phyloP scores from a whole-genome alignment of 2,113 vertebrate genomes.

The Stegostoma tigrinum region DNA sequence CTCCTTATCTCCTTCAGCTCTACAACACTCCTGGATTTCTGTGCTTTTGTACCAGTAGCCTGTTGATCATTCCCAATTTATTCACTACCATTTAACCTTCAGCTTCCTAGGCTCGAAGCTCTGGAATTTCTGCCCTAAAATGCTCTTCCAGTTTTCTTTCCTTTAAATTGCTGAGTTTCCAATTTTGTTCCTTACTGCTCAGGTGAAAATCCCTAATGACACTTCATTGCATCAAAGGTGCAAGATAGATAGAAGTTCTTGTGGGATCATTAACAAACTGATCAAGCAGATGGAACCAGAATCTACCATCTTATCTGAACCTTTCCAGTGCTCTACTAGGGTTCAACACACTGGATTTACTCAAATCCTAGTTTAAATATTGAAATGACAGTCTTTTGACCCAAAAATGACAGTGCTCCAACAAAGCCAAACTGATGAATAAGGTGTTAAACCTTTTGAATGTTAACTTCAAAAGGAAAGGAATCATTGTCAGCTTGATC shows the following conservation, averaged over 20 bases:
- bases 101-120: background rate
- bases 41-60: background rate
- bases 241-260: background rate
- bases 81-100: background rate
- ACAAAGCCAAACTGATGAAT: background rate
- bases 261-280: background rate
- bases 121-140: background rate
- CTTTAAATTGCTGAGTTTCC: background rate
- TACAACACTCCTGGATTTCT: background rate
- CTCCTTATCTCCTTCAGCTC: background rate
- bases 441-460: background rate
- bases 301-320: background rate
- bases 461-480: background rate
- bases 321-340: background rate
- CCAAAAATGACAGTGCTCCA: no score
- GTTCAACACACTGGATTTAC: background rate
- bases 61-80: background rate
- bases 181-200: background rate
- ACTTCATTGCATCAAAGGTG: background rate
- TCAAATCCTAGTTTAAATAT: background rate
- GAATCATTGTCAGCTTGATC: background rate
- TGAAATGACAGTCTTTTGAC: background rate
- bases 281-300: background rate
- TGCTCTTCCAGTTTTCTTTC: background rate
- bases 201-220: background rate